Percentiles rank a stretch among this genome's conserved stretches.
Evolutionary conservation across 1,140 invertebrate genomes (phyloP).

Genomic region (Anoplolepis gracilipes): DNA sequence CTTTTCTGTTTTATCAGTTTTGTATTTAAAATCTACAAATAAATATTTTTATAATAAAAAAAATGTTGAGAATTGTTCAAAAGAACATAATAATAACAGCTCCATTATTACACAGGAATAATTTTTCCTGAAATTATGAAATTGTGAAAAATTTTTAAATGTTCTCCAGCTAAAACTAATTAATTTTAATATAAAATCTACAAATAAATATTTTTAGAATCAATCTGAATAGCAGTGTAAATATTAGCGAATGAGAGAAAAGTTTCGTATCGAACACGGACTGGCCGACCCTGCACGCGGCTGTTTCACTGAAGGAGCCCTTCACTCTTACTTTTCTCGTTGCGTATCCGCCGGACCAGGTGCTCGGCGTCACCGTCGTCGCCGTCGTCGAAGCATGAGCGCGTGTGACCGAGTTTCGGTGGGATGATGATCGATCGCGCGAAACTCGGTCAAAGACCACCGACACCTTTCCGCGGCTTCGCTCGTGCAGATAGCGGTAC

Average conservation of each 20-base stretch:
- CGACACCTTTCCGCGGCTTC: constrained; percentile 69
- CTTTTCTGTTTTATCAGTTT: too few species aligned
- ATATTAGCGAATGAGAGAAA: background rate
- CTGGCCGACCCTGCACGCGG: constrained; percentile 41
- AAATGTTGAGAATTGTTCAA: too few species aligned
- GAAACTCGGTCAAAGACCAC: constrained; percentile 78
- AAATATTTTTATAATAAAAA: too few species aligned
- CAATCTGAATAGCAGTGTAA: constrained; percentile 5
- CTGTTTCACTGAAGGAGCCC: constrained; percentile 55
- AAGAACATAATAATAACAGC: too few species aligned
- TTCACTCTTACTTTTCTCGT: constrained; percentile 68
- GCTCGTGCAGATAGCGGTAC: constrained; percentile 40
- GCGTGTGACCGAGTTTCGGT: constrained; percentile 75
- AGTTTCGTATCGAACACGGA: background rate
- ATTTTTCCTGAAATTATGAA: too few species aligned
- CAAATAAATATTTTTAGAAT: too few species aligned
- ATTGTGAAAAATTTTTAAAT: too few species aligned
- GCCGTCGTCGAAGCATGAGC: constrained; percentile 72
- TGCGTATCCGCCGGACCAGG: constrained; percentile 37
- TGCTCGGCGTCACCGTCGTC: constrained; percentile 56
- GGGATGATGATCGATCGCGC: constrained; percentile 76
- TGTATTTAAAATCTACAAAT: too few species aligned
- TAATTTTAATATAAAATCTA: too few species aligned
- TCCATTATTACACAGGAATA: too few species aligned
- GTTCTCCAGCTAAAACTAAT: too few species aligned